Conservation (phyloP, 2,797 vertebrate species). For the Chaenodraco wilsoni region DNA sequence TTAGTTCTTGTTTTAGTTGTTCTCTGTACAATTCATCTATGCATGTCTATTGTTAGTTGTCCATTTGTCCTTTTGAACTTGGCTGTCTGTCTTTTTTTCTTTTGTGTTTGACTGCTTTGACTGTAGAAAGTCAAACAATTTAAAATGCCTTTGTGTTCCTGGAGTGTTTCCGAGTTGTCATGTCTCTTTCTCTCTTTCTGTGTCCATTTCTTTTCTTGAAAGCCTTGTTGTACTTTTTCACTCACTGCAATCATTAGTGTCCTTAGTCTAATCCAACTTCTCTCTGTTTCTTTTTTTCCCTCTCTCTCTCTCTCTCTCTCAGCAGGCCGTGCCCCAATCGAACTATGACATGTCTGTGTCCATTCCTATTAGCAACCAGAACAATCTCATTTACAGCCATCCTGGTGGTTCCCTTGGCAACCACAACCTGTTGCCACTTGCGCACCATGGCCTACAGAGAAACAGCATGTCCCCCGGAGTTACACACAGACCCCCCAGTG, state of each 20-base stretch:
- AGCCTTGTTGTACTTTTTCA: constrained; percentile 8
- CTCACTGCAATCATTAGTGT: neutral
- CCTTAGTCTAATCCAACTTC: constrained; percentile 43
- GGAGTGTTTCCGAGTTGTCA: constrained; percentile 33
- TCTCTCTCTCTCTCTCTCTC: constrained; percentile 52
- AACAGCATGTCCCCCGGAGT: constrained; percentile 99
- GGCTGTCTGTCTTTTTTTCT: constrained; percentile 22
- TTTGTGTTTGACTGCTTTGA: constrained; percentile 19
- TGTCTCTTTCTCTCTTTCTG: constrained; percentile 3
- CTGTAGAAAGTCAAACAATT: constrained; percentile 2
- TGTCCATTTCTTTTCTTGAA: constrained; percentile 10
- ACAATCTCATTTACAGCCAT: constrained; percentile 96
- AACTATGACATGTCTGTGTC: constrained; percentile 99
- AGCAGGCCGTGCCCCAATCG: constrained; percentile 94
- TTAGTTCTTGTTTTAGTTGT: constrained; percentile 24
- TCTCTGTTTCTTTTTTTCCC: constrained; percentile 35
- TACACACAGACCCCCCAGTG: constrained; percentile 98
- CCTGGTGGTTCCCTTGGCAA: constrained; percentile 94
- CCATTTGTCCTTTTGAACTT: constrained; percentile 45
- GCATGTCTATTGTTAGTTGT: constrained; percentile 43
- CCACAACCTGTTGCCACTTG: constrained; percentile 96
- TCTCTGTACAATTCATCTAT: constrained; percentile 26
- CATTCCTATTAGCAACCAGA: constrained; percentile 98
- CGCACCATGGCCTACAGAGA: constrained; percentile 96
- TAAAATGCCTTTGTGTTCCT: constrained; percentile 39